Evolutionary conservation across 2,113 vertebrate species (phyloP).

Genomic region (Saguinus midas): DNA sequence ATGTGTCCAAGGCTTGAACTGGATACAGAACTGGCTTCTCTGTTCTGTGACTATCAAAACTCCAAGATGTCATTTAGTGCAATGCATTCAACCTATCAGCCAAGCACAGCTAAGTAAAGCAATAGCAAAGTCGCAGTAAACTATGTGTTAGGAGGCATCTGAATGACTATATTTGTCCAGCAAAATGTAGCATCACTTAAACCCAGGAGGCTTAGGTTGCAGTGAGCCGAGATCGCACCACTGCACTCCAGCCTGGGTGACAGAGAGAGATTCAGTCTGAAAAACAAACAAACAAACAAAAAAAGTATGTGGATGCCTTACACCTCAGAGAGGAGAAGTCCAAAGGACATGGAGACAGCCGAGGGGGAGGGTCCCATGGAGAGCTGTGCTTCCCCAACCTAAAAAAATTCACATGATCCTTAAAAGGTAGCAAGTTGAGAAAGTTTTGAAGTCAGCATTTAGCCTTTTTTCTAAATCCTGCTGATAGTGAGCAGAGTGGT

Average conservation of each 20-base stretch:
- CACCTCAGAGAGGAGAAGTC: not conserved
- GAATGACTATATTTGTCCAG: not conserved
- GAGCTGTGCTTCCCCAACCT: not conserved
- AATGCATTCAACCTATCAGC: not conserved
- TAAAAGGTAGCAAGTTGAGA: constrained; percentile 77
- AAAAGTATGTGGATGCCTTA: not conserved
- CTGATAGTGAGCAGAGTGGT: constrained; percentile 47
- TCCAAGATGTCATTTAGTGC: not conserved
- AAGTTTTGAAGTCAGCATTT: constrained; percentile 79
- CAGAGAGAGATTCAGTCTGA: too few relatives aligned
- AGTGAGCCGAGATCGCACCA: too few relatives aligned
- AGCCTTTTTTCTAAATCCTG: constrained; percentile 70
- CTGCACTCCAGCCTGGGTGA: too few relatives aligned
- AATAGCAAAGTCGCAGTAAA: not conserved
- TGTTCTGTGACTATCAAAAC: not conserved
- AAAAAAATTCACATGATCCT: constrained; percentile 78
- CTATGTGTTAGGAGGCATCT: not conserved
- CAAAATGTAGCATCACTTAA: not conserved
- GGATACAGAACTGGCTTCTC: not conserved
- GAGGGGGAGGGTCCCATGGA: not conserved
- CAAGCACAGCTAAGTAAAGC: not conserved
- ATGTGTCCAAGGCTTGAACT: not conserved
- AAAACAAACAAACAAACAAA: constrained; percentile 14
- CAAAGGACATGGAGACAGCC: not conserved
- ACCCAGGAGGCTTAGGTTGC: too few relatives aligned